These are phyloP conservation scores for Heloderma charlesbogerti DNA, from an alignment of 2,113 vertebrate genomes.

Conservation along the genomic window DNA sequence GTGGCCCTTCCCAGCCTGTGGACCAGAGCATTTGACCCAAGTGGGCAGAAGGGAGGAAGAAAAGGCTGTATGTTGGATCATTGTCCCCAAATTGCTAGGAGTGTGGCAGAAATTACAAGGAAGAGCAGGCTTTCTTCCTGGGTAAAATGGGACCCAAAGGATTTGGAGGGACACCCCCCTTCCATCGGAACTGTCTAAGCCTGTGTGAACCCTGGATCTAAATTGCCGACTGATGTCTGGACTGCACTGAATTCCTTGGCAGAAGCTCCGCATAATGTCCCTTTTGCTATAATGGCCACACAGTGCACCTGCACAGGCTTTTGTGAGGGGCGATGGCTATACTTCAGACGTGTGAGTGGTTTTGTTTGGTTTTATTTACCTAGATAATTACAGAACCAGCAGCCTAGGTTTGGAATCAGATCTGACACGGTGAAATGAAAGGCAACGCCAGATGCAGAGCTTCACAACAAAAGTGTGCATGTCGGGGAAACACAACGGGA, in stretches of 20 bases:
- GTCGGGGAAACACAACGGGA: background rate
- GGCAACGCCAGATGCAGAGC: background rate
- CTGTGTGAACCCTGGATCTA: background rate
- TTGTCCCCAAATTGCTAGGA: background rate
- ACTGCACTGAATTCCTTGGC: background rate
- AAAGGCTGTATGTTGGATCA: background rate
- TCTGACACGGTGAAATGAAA: slow-evolving; percentile 3
- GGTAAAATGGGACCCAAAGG: background rate
- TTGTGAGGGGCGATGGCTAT: background rate
- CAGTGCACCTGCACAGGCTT: background rate
- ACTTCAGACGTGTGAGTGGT: background rate
- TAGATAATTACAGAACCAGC: background rate
- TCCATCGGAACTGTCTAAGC: too few relatives aligned
- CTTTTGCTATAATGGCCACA: background rate
- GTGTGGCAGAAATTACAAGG: background rate
- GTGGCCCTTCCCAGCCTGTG: background rate
- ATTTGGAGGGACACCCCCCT: too few relatives aligned
- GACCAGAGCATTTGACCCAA: background rate
- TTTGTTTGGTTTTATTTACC: background rate
- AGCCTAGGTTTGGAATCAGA: slow-evolving; percentile 8
- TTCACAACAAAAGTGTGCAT: background rate
- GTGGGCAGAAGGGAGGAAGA: background rate
- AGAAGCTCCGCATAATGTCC: background rate
- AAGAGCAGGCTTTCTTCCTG: background rate
- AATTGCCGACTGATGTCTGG: background rate